These are phyloP conservation scores for Microctenopoma steveboyesi DNA, from an alignment of 2,797 vertebrate species.

Conservation along the genomic window DNA sequence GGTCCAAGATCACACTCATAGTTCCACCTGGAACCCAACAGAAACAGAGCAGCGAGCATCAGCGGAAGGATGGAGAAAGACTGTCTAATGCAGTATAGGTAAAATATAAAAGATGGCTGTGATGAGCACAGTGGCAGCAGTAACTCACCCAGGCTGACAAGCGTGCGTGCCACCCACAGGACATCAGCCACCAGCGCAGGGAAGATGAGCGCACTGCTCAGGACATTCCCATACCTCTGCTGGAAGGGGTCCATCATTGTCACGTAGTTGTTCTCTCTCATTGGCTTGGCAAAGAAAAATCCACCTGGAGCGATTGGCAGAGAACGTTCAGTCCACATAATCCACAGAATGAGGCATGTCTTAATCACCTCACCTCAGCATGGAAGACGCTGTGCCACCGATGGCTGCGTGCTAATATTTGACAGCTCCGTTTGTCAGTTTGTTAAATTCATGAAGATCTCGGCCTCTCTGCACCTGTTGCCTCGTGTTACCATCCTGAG, in stretches of 20 bases:
- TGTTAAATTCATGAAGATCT: conserved; percentile 26
- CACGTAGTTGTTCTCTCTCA: conserved; percentile 86
- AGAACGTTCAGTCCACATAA: conserved; percentile 42
- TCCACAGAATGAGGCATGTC: conserved; percentile 25
- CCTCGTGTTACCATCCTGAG: conserved; percentile 46
- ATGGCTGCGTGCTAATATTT: neutral
- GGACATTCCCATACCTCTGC: conserved; percentile 79
- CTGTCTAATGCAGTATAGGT: too few relatives aligned
- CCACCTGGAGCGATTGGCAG: conserved; percentile 75
- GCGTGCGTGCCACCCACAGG: conserved; percentile 80
- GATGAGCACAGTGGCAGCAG: neutral
- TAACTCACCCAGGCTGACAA: conserved; percentile 78
- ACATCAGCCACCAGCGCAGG: conserved; percentile 76
- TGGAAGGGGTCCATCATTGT: conserved; percentile 90
- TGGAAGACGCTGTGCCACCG: conserved; percentile 17
- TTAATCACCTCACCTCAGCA: conserved; percentile 41
- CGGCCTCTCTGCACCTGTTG: conserved; percentile 67
- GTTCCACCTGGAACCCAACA: conserved; percentile 83
- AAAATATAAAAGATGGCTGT: too few relatives aligned
- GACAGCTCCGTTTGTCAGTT: conserved; percentile 16
- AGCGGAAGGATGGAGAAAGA: neutral
- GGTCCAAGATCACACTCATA: conserved; percentile 86
- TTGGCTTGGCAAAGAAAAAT: conserved; percentile 87
- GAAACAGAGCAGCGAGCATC: conserved; percentile 27
- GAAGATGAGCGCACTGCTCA: conserved; percentile 81